Evolutionary conservation across 2,888 invertebrate species (phyloP), one percentile per base, ranked within the genome.

Genomic region (Oxyteleia sp.): DNA sequence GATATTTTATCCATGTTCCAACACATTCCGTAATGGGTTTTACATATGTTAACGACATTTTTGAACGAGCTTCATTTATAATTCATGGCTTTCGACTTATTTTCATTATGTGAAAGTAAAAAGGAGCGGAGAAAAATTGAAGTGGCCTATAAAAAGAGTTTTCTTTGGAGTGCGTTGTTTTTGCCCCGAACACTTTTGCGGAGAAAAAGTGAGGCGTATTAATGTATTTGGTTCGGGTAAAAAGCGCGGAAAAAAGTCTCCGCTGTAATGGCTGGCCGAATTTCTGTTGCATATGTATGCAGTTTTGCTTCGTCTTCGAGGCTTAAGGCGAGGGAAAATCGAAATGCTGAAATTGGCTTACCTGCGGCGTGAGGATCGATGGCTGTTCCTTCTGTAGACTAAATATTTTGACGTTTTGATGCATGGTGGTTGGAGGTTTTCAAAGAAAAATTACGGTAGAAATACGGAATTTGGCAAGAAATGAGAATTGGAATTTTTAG

Each of bases 371-470:
- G 53, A 66, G 53, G 66, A 66, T 66, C 53, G 41, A 66, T 66
- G 53, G 16, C 20, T 35, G 15, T 51, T 15, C 53, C 26, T 23
- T 18, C 18, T n/a, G 49, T 18, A 59, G 59, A 59, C 59, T 59
- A 59, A 59, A 59, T 59, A 59, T 59, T 59, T 63, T 45, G 61
- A 63, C 61, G 16, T 32, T 63, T 59, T 59, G 59, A 59, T 59
- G 43, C n/a, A 59, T 59, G 43, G 41, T 15, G 23, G n/a, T n/a
- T n/a, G n/a, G n/a, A n/a, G n/a, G n/a, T n/a, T n/a, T n/a, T n/a
- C n/a, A n/a, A n/a, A n/a, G n/a, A n/a, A n/a, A n/a, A n/a, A n/a
- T n/a, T n/a, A n/a, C n/a, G n/a, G n/a, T n/a, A n/a, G n/a, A n/a
- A n/a, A n/a, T n/a, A n/a, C n/a, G n/a, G n/a, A n/a, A n/a, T n/a